Evolutionary conservation across 2,888 invertebrate species (phyloP).

Genomic region (Tiliacea aurago): DNA sequence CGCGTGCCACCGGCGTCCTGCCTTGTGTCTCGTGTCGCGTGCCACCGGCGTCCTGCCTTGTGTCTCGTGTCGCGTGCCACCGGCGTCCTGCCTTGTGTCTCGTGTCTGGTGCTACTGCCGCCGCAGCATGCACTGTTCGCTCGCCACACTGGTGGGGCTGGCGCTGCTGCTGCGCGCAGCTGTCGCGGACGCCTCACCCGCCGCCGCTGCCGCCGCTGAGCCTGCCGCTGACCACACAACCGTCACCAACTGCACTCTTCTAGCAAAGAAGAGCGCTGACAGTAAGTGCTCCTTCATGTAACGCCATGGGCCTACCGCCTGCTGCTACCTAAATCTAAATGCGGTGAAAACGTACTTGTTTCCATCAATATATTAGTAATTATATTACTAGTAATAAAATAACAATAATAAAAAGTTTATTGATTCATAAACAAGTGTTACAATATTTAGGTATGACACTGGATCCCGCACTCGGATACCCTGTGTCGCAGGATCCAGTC

Average conservation of each 20-base stretch:
- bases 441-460: too few relatives aligned
- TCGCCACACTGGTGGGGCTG: neutral
- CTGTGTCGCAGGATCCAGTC: too few relatives aligned
- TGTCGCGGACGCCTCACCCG: neutral
- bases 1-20: neutral
- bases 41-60: too few relatives aligned
- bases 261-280: neutral
- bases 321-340: neutral
- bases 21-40: too few relatives aligned
- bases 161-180: neutral
- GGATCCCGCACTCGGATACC: too few relatives aligned
- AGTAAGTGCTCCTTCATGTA: slow-evolving; percentile 5
- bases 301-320: neutral
- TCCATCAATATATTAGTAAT: neutral
- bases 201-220: neutral
- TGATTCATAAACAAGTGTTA: too few relatives aligned
- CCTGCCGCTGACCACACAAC: neutral
- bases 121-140: neutral
- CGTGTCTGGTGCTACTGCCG: neutral
- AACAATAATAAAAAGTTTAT: too few relatives aligned
- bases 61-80: neutral
- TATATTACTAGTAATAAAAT: too few relatives aligned
- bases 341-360: neutral
- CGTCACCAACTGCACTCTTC: neutral
- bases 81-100: neutral